phyloP scores from a whole-genome alignment of 1,140 invertebrate genomes.

The Apolygus lucorum region DNA sequence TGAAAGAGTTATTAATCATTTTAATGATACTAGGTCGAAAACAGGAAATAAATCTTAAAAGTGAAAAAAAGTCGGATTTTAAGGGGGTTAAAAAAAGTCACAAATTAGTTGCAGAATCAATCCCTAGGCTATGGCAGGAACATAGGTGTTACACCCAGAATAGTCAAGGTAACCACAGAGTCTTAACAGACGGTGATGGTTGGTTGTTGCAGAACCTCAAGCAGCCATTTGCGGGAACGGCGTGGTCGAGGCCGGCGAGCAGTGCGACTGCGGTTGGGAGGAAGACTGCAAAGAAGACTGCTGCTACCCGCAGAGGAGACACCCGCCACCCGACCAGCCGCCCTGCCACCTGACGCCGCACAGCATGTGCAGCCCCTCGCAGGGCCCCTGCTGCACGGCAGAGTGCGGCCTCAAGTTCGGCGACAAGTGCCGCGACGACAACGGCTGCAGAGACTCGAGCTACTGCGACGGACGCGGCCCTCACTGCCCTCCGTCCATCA shows the following conservation, averaged over 20 bases:
- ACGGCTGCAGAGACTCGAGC: conserved; percentile 82
- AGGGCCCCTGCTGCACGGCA: conserved; percentile 90
- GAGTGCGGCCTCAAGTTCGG: conserved; percentile 76
- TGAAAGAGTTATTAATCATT: too few relatives aligned
- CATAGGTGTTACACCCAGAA: too few relatives aligned
- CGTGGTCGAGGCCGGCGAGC: conserved; percentile 54
- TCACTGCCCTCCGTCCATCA: conserved; percentile 79
- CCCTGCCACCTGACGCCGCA: conserved; percentile 74
- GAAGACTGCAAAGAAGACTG: conserved; percentile 88
- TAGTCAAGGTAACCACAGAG: too few relatives aligned
- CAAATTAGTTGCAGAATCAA: too few relatives aligned
- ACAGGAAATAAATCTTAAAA: too few relatives aligned
- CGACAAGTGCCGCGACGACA: conserved; percentile 85
- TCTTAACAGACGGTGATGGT: too few relatives aligned
- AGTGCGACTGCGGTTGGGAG: conserved; percentile 94
- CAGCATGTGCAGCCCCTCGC: conserved; percentile 70
- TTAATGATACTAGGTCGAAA: too few relatives aligned
- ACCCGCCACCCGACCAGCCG: conserved; percentile 61
- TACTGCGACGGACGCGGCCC: conserved; percentile 79
- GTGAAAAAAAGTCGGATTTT: too few relatives aligned
- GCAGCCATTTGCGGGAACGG: conserved; percentile 91
- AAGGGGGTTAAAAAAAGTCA: too few relatives aligned
- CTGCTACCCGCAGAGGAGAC: conserved; percentile 80
- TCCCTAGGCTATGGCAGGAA: too few relatives aligned
- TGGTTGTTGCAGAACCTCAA: conserved; percentile 74